Evolutionary conservation across 2,888 invertebrate species (phyloP).

Genomic region (Apotomis turbidana): DNA sequence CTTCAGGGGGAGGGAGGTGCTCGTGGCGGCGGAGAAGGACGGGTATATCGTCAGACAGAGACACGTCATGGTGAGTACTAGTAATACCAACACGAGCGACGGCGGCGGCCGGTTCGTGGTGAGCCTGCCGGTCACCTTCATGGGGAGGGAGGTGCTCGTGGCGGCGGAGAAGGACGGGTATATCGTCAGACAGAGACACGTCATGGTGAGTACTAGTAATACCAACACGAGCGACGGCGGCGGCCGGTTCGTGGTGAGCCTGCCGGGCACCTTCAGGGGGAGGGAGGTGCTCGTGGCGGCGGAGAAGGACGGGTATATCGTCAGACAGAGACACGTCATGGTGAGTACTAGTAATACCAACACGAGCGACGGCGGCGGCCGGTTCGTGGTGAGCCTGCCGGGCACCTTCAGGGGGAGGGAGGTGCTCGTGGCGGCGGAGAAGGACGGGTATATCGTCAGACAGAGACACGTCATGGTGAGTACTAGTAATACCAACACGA

Average conservation of each 20-base stretch:
- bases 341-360: no score
- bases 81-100: slow-evolving; percentile 66
- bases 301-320: slow-evolving; percentile 84
- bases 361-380: slow-evolving; percentile 17
- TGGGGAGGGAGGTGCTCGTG: slow-evolving; percentile 79
- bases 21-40: no score
- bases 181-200: slow-evolving; percentile 78
- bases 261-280: slow-evolving; percentile 71
- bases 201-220: slow-evolving; percentile 61
- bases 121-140: slow-evolving; percentile 67
- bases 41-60: no score
- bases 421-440: slow-evolving; percentile 81
- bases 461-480: slow-evolving; percentile 78
- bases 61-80: no score
- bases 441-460: slow-evolving; percentile 84
- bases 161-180: slow-evolving; percentile 85
- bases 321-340: slow-evolving; percentile 77
- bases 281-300: slow-evolving; percentile 82
- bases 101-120: slow-evolving; percentile 77
- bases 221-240: slow-evolving; percentile 48
- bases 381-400: slow-evolving; percentile 76
- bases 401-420: slow-evolving; percentile 70
- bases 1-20: no score
- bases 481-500: no score
- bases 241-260: slow-evolving; percentile 76